Base-by-base conservation (phyloP, 2,113 vertebrate genomes). In the Hydrochoerus hydrochaeris region DNA sequence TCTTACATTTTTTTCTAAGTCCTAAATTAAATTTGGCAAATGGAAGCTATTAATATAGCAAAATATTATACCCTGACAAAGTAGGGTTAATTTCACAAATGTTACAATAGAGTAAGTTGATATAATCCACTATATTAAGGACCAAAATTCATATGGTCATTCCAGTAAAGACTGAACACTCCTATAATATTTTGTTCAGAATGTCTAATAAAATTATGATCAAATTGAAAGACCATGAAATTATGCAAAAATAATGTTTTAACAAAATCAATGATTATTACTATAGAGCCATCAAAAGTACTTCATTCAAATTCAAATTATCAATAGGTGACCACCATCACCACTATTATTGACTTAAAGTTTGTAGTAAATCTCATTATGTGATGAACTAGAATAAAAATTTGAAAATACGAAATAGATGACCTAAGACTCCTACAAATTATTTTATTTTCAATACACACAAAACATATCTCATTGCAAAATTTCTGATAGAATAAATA, bases 141-240 rank as follows among this genome's bases (percentile, higher is more conserved):
- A 35, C 3, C 17, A 85, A 63, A 91, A 69, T 71, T 77, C n/a
- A 62, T 41, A 80, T 54, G 65, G 41, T 35, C 24, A 46, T 49
- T 8, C 1, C 5, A 87, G 49, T 32, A 57, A 7, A 58, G 54
- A 20, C n/a, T 54, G n/a, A 69, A 90, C 3, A 86, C 1, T 65
- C 7, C 4, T 69, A 41, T 1, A 44, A 30, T 32, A 77, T 44
- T 85, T 84, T 38, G 7, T 86, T 75, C 9, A 14, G 44, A 67
- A 89, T 1, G 90, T 58, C 10, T 86, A 94, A 94, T 28, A 75
- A 86, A 92, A 92, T 67, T 90, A 85, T 71, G 57, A 69, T 87
- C 52, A 84, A 85, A 83, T 17, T 44, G 6, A 52, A 28, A 8
- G 65, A 41, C n/a, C 54, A 88, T 4, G 77, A 81, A 85, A 62